Evolutionary conservation across 2,888 invertebrate genomes (phyloP).

Genomic region (Nysson spinosus): DNA sequence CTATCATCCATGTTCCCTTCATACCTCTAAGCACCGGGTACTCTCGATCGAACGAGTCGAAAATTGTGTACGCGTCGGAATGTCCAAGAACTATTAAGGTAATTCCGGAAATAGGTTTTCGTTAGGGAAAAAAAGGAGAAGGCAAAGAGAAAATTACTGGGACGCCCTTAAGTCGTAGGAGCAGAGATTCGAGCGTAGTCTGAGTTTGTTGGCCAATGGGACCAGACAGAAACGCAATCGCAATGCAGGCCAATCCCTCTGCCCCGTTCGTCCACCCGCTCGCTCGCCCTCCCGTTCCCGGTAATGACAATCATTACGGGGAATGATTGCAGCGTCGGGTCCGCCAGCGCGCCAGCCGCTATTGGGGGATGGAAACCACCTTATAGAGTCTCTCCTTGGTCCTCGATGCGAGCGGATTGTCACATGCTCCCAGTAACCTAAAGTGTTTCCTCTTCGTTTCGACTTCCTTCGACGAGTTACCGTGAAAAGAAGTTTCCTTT

Average conservation of each 20-base stretch:
- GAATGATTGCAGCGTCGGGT: constrained; percentile 75
- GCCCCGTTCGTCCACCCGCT: constrained; percentile 63
- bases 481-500: constrained; percentile 1
- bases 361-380: constrained; percentile 75
- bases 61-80: no score
- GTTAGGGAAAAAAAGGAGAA: constrained; percentile 15
- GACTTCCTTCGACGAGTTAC: constrained; percentile 19
- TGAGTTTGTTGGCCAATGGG: constrained; percentile 70
- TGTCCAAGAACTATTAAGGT: constrained; percentile 6
- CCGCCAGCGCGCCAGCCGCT: constrained; percentile 68
- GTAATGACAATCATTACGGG: constrained; percentile 76
- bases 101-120: constrained; percentile 33
- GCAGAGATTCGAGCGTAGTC: constrained; percentile 56
- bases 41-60: no score
- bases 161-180: constrained; percentile 43
- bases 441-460: constrained; percentile 50
- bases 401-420: constrained; percentile 75
- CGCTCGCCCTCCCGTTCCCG: constrained; percentile 67
- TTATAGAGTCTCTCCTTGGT: constrained; percentile 73
- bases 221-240: constrained; percentile 72
- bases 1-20: no score
- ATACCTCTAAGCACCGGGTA: no score
- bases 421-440: constrained; percentile 61
- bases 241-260: constrained; percentile 71
- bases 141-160: constrained; percentile 44